Evolutionary conservation across 2,888 invertebrate genomes (phyloP), one percentile per base, ranked within the genome.

Genomic region (Drosophila phalerata): DNA sequence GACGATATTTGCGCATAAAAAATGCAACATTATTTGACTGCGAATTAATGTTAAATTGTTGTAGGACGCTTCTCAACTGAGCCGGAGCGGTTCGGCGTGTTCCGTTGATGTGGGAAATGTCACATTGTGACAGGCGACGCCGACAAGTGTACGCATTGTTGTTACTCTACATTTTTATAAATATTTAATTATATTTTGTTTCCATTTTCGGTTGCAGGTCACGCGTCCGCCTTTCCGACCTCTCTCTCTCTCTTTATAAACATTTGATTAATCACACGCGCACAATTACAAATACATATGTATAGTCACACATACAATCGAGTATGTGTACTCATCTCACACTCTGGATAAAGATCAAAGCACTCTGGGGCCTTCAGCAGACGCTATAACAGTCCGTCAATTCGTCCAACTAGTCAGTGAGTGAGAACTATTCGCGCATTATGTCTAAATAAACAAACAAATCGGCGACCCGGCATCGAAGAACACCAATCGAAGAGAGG

Each of bases 1-100:
- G 90, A 90, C 90, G 85, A 90, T 90, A 88, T 89, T 90, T 85
- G 90, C 84, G 84, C 89, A 90, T 90, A 85, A 91, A 91, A 89
- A 88, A 91, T 91, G 89, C 89, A 91, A 73, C 84, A 88, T 82
- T 86, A 90, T 90, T 89, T 90, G 89, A 91, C 88, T 91, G 82
- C 78, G 87, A 90, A 91, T 91, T 89, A 89, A 91, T 89, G 89
- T 89, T 89, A 86, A 90, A 90, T 88, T 82, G 82, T 82, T 90
- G 84, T 81, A 79, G 77, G 77, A 71, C 63, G 69, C 65, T 49
- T 43, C 63, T 64, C 57, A 42, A 28, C 61, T 57, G 42, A 51
- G 34, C 11, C 52, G 69, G 68, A 42, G 37, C 45, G 42, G 69
- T 42, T 62, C 51, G 53, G 65, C 72, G 56, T 71, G 75, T 73